Evolutionary conservation across 35 echinoderm and acorn worm genomes (phyloP).

Genomic region (Patiria miniata): DNA sequence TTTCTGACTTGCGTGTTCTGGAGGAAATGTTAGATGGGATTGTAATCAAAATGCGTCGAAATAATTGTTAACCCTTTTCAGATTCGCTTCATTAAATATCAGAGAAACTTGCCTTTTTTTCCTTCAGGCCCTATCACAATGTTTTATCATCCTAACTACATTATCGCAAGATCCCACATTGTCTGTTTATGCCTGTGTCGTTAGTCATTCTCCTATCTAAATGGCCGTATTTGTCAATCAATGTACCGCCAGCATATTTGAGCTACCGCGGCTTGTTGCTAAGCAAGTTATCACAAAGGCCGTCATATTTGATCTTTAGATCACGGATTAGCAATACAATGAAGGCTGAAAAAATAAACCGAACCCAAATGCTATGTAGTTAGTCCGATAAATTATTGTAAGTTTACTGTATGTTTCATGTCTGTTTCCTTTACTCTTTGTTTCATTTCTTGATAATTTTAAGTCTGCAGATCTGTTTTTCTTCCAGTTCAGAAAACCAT

Average conservation of each 20-base stretch:
- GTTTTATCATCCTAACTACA: constrained; percentile 11
- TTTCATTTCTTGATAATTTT: too few relatives aligned
- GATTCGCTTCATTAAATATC: too few relatives aligned
- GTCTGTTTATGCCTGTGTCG: not conserved
- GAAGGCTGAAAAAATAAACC: too few relatives aligned
- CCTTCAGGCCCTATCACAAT: not conserved
- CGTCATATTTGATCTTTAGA: not conserved
- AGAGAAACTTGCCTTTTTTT: not conserved
- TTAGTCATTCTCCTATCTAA: not conserved
- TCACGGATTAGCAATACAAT: not conserved
- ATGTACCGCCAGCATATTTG: constrained; percentile 1
- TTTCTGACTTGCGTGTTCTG: not conserved
- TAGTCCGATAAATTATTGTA: too few relatives aligned
- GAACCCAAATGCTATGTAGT: too few relatives aligned
- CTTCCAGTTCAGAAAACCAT: too few relatives aligned
- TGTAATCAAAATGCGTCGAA: not conserved
- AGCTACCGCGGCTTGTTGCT: constrained; percentile 5
- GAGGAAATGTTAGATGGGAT: not conserved
- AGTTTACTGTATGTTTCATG: too few relatives aligned
- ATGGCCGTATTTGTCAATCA: constrained; percentile 12
- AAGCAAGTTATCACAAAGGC: not conserved
- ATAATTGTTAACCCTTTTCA: too few relatives aligned
- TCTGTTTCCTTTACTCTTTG: too few relatives aligned
- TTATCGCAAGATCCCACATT: not conserved
- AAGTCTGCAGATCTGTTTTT: too few relatives aligned